Percentiles rank a stretch among this genome's conserved stretches.
phyloP scores from a whole-genome alignment of 2,888 invertebrate species.

The Himalopsyche kuldschensis region DNA sequence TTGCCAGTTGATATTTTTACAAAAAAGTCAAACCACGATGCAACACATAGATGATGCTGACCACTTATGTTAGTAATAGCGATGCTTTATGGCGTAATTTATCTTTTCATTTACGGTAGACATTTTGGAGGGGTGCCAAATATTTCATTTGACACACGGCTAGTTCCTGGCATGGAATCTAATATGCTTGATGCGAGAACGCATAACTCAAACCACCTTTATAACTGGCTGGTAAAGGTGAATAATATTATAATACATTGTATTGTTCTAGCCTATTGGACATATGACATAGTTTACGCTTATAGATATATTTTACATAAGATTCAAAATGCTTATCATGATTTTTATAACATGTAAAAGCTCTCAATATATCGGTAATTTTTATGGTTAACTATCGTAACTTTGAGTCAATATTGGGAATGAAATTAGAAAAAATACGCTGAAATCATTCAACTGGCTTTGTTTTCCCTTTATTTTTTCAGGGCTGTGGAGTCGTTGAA shows the following conservation, averaged over 20 bases:
- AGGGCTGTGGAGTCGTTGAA: too few species aligned
- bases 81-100: background rate
- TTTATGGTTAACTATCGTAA: too few species aligned
- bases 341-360: too few species aligned
- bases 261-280: too few species aligned
- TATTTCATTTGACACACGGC: background rate
- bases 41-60: background rate
- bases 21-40: background rate
- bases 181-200: background rate
- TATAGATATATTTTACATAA: too few species aligned
- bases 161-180: background rate
- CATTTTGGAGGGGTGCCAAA: background rate
- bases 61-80: background rate
- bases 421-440: too few species aligned
- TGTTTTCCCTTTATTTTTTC: too few species aligned
- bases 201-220: background rate
- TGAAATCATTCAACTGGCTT: too few species aligned
- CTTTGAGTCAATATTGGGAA: too few species aligned
- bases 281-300: too few species aligned
- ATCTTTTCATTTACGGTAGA: background rate
- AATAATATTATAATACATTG: background rate
- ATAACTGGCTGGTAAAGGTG: background rate
- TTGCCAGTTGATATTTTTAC: background rate
- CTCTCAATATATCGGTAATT: too few species aligned
- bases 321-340: too few species aligned